These are phyloP conservation scores for Zosterops hypoxanthus DNA, from an alignment of 2,113 vertebrate genomes.

Conservation along the genomic window DNA sequence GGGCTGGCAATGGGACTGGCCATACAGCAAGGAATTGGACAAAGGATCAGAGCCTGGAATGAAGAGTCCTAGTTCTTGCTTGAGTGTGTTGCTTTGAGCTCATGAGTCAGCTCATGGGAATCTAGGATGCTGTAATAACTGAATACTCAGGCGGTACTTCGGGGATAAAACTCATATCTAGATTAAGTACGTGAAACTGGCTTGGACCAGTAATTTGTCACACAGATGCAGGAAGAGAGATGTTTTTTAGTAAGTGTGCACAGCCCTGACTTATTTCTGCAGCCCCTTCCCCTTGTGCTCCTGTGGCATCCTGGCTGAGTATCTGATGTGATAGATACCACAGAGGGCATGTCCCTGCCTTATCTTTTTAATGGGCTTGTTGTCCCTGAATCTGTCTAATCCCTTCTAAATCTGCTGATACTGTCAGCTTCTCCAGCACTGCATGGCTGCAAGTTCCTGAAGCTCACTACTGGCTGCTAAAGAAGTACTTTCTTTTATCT, in stretches of 20 bases:
- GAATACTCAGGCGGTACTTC: not conserved
- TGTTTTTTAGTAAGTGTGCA: not conserved
- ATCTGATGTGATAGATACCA: not conserved
- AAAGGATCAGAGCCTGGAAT: not conserved
- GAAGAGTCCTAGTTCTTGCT: not conserved
- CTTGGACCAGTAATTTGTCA: not conserved
- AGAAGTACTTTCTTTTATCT: constrained; percentile 10
- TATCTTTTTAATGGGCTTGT: not conserved
- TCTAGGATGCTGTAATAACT: not conserved
- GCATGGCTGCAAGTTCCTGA: not conserved
- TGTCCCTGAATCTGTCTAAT: not conserved
- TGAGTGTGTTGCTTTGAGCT: not conserved
- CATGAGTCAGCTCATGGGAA: not conserved
- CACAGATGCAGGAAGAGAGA: not conserved
- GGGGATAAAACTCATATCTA: not conserved
- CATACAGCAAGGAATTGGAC: not conserved
- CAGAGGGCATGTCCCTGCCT: not conserved
- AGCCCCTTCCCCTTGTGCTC: not conserved
- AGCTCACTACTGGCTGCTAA: not conserved
- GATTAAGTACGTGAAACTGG: not conserved
- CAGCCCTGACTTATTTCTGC: not conserved
- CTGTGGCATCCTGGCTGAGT: not conserved
- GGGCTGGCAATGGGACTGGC: not conserved
- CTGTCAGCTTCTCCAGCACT: not conserved
- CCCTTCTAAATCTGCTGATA: not conserved